A percentile compares a stretch with the other conserved stretches of the same genome.
phyloP scores from a whole-genome alignment of 2,888 invertebrate species.

The Nasonovia ribisnigri region DNA sequence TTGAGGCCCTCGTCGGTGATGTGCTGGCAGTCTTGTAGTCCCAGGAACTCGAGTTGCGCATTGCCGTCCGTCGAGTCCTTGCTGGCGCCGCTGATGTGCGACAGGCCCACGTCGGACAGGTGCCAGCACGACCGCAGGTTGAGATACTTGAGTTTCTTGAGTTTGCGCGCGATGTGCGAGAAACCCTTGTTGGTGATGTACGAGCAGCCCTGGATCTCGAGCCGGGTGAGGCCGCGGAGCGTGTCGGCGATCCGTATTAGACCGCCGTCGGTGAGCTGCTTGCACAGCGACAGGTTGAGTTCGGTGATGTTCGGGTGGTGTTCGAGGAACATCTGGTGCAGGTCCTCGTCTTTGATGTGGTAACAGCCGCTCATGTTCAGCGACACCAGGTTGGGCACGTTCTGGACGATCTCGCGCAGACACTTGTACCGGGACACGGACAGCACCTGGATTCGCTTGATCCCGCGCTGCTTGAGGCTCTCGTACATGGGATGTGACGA shows the following conservation, averaged over 20 bases:
- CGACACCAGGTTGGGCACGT: conserved; percentile 87
- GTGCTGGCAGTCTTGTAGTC: conserved; percentile 94
- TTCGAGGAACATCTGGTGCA: conserved; percentile 84
- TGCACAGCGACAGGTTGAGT: conserved; percentile 91
- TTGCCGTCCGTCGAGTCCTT: conserved; percentile 77
- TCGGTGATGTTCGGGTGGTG: conserved; percentile 83
- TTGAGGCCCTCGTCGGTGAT: conserved; percentile 91
- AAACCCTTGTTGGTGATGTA: conserved; percentile 91
- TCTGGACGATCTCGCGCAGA: conserved; percentile 86
- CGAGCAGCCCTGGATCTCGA: conserved; percentile 93
- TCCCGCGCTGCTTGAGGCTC: conserved; percentile 88
- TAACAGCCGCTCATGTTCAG: conserved; percentile 93
- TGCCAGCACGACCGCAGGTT: conserved; percentile 94
- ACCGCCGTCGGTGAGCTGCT: conserved; percentile 94
- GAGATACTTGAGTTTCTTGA: conserved; percentile 85
- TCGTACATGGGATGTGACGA: conserved; percentile 88
- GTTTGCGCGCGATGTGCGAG: conserved; percentile 87
- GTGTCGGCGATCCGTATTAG: conserved; percentile 87
- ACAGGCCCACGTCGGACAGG: conserved; percentile 91
- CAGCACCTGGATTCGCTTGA: conserved; percentile 88
- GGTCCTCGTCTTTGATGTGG: conserved; percentile 86
- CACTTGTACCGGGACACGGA: conserved; percentile 80
- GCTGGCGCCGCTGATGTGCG: conserved; percentile 74
- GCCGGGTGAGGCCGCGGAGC: conserved; percentile 85
- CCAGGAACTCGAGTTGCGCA: conserved; percentile 84